Evolutionary conservation across 2,888 invertebrate genomes (phyloP).

Genomic region (Exephanes ischioxanthus): DNA sequence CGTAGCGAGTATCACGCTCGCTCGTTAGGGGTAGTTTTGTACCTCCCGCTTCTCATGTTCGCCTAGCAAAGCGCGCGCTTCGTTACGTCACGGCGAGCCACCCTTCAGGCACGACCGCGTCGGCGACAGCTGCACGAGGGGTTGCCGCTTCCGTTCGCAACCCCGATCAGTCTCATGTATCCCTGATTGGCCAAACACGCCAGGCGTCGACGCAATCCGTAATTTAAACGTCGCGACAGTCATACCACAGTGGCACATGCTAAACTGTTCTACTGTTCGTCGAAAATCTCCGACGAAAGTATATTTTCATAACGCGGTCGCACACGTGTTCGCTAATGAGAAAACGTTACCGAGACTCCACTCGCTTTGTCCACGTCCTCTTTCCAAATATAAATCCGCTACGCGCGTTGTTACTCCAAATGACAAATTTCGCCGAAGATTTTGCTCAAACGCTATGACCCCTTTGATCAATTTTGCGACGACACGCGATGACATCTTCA

Average conservation of each 20-base stretch:
- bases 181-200: constrained; percentile 82
- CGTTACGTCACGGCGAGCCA: constrained; percentile 82
- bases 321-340: constrained; percentile 40
- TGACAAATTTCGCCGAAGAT: background rate
- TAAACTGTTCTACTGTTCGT: background rate
- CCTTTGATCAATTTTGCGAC: background rate
- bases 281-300: constrained; percentile 15
- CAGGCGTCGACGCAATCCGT: constrained; percentile 82
- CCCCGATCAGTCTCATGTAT: constrained; percentile 76
- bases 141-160: constrained; percentile 57
- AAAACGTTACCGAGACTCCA: constrained; percentile 16
- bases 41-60: constrained; percentile 74
- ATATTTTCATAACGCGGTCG: constrained; percentile 57
- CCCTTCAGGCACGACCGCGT: constrained; percentile 72
- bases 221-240: constrained; percentile 60
- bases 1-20: constrained; percentile 11
- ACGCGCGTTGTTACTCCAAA: background rate
- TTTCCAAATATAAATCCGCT: constrained; percentile 37
- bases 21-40: constrained; percentile 68
- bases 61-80: constrained; percentile 84
- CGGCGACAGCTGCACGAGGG: constrained; percentile 55
- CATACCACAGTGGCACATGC: constrained; percentile 24
- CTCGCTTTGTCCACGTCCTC: background rate
- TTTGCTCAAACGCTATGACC: background rate
- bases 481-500: background rate